Evolutionary conservation across 2,888 invertebrate genomes (phyloP).

Genomic region (Myopa testacea): DNA sequence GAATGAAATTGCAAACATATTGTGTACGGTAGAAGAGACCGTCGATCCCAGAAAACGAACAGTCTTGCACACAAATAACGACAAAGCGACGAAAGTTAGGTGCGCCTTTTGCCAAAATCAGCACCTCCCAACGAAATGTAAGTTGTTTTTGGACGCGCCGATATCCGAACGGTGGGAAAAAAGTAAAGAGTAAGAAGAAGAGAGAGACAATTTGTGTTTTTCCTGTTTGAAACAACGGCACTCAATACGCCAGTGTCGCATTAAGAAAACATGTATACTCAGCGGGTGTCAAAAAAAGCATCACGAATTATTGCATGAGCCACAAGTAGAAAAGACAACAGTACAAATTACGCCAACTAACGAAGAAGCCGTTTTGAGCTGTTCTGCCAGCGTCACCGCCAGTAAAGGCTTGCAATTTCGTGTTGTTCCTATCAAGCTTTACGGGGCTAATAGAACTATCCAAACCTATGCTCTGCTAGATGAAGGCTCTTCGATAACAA

Average conservation of each 20-base stretch:
- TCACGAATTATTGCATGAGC: not conserved
- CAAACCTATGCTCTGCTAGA: slow-evolving; percentile 34
- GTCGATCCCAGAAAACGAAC: not conserved
- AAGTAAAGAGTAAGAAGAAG: too few relatives aligned
- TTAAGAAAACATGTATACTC: not conserved
- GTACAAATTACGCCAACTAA: not conserved
- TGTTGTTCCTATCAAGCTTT: slow-evolving; percentile 27
- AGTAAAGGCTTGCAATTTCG: slow-evolving; percentile 23
- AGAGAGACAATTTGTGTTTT: slow-evolving; percentile 3
- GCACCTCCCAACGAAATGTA: not conserved
- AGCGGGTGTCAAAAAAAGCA: not conserved
- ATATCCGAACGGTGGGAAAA: not conserved
- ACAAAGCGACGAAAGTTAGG: not conserved
- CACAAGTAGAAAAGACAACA: not conserved
- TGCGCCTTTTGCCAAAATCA: not conserved
- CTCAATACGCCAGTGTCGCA: not conserved
- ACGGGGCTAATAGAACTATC: slow-evolving; percentile 19
- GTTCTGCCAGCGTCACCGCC: not conserved
- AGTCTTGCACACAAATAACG: not conserved
- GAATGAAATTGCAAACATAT: not conserved
- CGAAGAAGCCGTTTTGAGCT: not conserved
- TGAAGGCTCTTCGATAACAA: slow-evolving; percentile 42
- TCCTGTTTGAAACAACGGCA: slow-evolving; percentile 14
- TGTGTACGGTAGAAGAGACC: not conserved
- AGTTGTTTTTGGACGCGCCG: not conserved